Percentiles rank a stretch among this genome's conserved stretches.
Conservation (phyloP, 30 jellyfish, hydroid and myxozoan genomes). For the Catostylus mosaicus region DNA sequence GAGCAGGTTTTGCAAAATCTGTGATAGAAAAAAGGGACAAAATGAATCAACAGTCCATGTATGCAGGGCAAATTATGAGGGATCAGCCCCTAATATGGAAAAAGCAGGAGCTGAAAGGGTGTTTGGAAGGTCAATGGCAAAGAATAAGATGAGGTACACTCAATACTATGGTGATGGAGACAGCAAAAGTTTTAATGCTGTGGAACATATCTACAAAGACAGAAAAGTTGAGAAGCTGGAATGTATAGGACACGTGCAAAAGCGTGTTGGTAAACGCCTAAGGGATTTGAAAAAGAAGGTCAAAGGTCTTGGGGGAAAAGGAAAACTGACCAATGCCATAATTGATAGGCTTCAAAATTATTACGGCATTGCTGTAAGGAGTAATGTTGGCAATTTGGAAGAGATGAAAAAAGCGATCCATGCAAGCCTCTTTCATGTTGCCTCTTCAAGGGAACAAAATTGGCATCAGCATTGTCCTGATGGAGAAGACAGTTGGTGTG, state of each 20-base stretch:
- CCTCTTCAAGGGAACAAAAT: constrained; percentile 37
- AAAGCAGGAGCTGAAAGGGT: neutral
- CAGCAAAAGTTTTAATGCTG: constrained; percentile 29
- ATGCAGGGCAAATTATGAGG: neutral
- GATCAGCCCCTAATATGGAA: neutral
- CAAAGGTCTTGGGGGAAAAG: constrained; percentile 23
- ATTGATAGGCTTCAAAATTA: constrained; percentile 35
- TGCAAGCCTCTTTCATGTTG: constrained; percentile 36
- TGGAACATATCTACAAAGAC: neutral
- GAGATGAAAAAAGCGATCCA: constrained; percentile 44
- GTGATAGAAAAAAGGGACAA: too few species aligned
- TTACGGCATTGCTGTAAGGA: constrained; percentile 45
- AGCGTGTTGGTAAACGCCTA: neutral
- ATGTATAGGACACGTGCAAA: constrained; percentile 41
- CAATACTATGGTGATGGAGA: constrained; percentile 57
- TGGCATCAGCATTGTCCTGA: constrained; percentile 56
- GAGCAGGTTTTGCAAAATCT: neutral
- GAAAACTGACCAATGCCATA: constrained; percentile 22
- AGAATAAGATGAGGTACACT: constrained; percentile 2
- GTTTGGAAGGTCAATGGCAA: neutral
- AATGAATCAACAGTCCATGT: neutral
- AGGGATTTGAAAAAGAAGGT: constrained; percentile 5
- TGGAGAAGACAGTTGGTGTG: constrained; percentile 59
- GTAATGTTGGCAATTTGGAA: constrained; percentile 31
- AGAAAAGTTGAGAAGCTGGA: constrained; percentile 26